Conservation (phyloP, 2,797 vertebrate genomes). For the Psittacula derbiana region DNA sequence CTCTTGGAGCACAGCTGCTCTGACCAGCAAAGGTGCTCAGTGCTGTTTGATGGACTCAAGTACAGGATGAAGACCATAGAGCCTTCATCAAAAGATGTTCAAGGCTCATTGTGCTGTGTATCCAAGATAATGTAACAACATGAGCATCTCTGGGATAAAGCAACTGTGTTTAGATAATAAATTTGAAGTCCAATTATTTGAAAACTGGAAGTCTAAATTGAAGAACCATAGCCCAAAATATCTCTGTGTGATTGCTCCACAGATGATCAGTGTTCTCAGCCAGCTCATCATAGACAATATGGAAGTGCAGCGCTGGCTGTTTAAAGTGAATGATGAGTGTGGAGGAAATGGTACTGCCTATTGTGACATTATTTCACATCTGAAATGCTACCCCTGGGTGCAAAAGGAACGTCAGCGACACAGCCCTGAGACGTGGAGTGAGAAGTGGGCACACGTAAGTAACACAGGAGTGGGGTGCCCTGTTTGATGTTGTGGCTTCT, state of each 20-base stretch:
- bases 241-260: not conserved
- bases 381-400: conserved; percentile 79
- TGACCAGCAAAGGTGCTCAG: not conserved
- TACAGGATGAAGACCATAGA: not conserved
- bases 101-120: accelerated
- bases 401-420: conserved; percentile 66
- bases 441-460: conserved; percentile 81
- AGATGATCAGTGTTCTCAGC: conserved; percentile 82
- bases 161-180: accelerated
- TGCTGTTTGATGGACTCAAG: not conserved
- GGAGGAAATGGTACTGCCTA: conserved; percentile 82
- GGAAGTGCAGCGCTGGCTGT: conserved; percentile 85
- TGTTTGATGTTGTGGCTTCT: not conserved
- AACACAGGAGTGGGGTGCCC: not conserved
- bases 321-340: conserved; percentile 82
- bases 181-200: accelerated
- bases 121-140: not conserved
- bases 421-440: conserved; percentile 70
- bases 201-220: not conserved
- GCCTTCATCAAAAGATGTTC: not conserved
- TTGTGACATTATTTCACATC: conserved; percentile 78
- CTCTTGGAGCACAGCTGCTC: not conserved
- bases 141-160: not conserved
- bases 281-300: conserved; percentile 79
- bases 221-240: not conserved